Conservation (phyloP, 2,888 invertebrate species). For the Eustalomyia histrio region DNA sequence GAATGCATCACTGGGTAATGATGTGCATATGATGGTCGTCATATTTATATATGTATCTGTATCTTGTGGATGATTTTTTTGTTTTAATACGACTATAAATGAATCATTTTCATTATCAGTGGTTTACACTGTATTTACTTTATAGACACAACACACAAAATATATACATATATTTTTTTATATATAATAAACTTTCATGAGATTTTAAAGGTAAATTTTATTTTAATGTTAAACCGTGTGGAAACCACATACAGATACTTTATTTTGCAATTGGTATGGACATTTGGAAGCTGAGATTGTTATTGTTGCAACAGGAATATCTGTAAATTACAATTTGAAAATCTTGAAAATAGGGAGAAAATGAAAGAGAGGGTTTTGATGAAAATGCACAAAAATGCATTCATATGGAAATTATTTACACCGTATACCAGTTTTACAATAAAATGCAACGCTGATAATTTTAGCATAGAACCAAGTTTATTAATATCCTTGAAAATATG, state of each 20-base stretch:
- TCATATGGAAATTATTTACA: slow-evolving; percentile 79
- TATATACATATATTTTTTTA: slow-evolving; percentile 13
- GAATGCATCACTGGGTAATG: slow-evolving; percentile 59
- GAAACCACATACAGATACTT: slow-evolving; percentile 53
- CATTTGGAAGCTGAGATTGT: slow-evolving; percentile 20
- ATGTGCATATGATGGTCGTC: slow-evolving; percentile 62
- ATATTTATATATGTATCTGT: slow-evolving; percentile 35
- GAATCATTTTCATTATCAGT: slow-evolving; percentile 74
- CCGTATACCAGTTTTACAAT: slow-evolving; percentile 56
- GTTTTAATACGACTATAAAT: slow-evolving; percentile 43
- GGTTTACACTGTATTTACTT: slow-evolving; percentile 79
- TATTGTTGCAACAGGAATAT: slow-evolving; percentile 53
- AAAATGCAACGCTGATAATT: slow-evolving; percentile 40
- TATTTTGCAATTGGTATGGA: slow-evolving; percentile 29
- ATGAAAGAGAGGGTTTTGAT: not conserved
- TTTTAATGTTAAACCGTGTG: slow-evolving; percentile 65
- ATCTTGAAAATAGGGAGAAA: too few species aligned
- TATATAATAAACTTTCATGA: slow-evolving; percentile 76
- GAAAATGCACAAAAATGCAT: slow-evolving; percentile 75
- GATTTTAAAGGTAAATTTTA: slow-evolving; percentile 69
- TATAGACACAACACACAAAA: slow-evolving; percentile 64
- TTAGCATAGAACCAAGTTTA: not conserved
- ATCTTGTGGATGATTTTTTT: slow-evolving; percentile 46
- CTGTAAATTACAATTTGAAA: slow-evolving; percentile 19
- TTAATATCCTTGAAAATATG: slow-evolving; percentile 52